phyloP scores from a whole-genome alignment of 2,888 invertebrate species.

The Bombylius major region DNA sequence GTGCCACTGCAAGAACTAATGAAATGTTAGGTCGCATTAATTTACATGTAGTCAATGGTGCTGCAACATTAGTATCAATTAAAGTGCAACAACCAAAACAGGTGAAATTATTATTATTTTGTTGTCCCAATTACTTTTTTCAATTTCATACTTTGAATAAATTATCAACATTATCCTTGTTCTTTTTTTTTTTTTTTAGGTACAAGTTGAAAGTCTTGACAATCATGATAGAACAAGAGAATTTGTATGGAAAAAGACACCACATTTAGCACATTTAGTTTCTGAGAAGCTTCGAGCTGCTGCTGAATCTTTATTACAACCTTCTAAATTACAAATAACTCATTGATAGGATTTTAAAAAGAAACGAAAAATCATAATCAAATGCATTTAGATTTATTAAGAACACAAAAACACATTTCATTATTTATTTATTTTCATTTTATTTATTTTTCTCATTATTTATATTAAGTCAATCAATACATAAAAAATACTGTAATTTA shows the following conservation, averaged over 20 bases:
- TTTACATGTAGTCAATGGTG: constrained; percentile 61
- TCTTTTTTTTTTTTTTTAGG: constrained; percentile 40
- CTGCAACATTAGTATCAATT: constrained; percentile 72
- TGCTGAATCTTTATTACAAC: constrained; percentile 31
- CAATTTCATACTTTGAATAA: neutral
- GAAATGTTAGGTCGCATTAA: constrained; percentile 74
- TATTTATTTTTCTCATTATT: no score
- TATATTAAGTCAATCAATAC: no score
- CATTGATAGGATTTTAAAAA: no score
- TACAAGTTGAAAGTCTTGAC: constrained; percentile 67
- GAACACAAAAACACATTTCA: no score
- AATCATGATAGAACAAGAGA: constrained; percentile 76
- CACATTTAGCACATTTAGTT: constrained; percentile 72
- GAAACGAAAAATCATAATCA: no score
- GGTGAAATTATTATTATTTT: constrained; percentile 37
- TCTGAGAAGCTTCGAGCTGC: constrained; percentile 58
- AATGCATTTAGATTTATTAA: no score
- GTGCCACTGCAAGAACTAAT: constrained; percentile 76
- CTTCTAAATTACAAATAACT: constrained; percentile 9
- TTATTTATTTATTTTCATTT: no score
- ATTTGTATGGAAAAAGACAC: constrained; percentile 70
- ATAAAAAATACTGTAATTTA: no score
- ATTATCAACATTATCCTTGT: neutral
- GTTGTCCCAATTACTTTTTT: neutral
- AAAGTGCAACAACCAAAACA: constrained; percentile 79